These are phyloP conservation scores for Numenius phaeopus DNA, from an alignment of 2,797 vertebrate genomes.

Conservation along the genomic window DNA sequence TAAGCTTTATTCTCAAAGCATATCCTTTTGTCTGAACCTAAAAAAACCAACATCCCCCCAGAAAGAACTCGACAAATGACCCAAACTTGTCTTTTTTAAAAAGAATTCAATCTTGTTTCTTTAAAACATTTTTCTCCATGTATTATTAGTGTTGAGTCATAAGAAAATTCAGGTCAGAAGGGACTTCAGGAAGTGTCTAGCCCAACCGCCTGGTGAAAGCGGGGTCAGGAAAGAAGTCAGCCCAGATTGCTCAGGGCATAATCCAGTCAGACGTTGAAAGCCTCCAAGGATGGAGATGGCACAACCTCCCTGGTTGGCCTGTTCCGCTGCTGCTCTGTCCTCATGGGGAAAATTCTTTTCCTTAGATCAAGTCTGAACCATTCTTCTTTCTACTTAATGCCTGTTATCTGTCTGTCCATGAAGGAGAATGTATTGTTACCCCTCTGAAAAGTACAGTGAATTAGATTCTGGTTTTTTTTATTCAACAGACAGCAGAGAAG, in stretches of 20 bases:
- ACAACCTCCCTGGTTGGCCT: background rate
- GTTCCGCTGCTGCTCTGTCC: background rate
- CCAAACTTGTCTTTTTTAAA: background rate
- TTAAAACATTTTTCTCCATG: background rate
- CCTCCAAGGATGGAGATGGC: background rate
- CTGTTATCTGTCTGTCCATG: background rate
- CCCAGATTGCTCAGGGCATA: background rate
- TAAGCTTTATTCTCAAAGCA: background rate
- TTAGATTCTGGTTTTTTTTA: background rate
- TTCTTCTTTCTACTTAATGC: background rate
- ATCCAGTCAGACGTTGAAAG: accelerated
- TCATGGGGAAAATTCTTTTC: background rate
- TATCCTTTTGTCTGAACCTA: background rate
- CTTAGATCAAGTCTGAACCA: background rate
- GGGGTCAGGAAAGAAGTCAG: background rate
- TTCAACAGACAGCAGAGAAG: constrained; percentile 95
- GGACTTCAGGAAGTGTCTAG: background rate
- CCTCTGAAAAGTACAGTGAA: background rate
- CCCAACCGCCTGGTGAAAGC: background rate
- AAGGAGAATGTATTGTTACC: background rate
- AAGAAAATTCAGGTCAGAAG: background rate
- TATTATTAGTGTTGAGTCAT: background rate
- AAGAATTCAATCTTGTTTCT: background rate
- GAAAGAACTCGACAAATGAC: background rate
- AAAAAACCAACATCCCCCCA: background rate